Evolutionary conservation across 2,888 invertebrate genomes (phyloP).

Genomic region (Caenorhabditis parvicauda): DNA sequence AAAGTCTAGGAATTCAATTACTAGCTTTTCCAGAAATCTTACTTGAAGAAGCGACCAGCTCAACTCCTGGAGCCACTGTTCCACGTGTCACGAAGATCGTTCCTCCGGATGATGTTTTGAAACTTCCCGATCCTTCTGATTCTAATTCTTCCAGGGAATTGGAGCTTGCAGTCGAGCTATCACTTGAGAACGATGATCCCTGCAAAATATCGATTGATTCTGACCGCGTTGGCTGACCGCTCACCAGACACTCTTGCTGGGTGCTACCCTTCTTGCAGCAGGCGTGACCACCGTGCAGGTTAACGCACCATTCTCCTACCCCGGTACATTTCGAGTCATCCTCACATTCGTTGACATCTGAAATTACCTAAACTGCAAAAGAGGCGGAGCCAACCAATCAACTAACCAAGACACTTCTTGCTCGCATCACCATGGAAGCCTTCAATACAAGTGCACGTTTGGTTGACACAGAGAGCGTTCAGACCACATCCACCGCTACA

Average conservation of each 20-base stretch:
- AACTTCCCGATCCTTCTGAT: constrained; percentile 15
- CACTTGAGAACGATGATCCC: constrained; percentile 18
- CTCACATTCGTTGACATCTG: constrained; percentile 58
- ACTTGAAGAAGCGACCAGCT: constrained; percentile 16
- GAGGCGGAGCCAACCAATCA: background rate
- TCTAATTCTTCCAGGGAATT: constrained; percentile 18
- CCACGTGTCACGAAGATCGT: constrained; percentile 16
- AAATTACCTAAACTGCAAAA: constrained; percentile 10
- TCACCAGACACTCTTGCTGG: constrained; percentile 42
- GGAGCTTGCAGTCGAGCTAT: constrained; percentile 12
- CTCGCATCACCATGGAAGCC: constrained; percentile 80
- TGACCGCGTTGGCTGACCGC: too few relatives aligned
- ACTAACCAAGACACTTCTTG: constrained; percentile 42
- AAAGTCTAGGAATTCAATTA: background rate
- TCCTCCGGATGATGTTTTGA: constrained; percentile 19
- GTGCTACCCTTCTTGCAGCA: constrained; percentile 47
- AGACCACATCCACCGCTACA: constrained; percentile 56
- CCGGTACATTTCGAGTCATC: constrained; percentile 43
- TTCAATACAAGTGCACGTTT: constrained; percentile 77
- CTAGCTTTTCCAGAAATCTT: background rate
- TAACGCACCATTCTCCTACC: constrained; percentile 54
- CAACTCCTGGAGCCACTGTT: constrained; percentile 11
- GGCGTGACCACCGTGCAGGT: constrained; percentile 45
- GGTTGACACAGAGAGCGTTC: constrained; percentile 50
- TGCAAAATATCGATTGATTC: constrained; percentile 10